Evolutionary conservation across 2,888 invertebrate species (phyloP), one percentile per base, ranked within the genome.

Genomic region (Pheosia tremula): DNA sequence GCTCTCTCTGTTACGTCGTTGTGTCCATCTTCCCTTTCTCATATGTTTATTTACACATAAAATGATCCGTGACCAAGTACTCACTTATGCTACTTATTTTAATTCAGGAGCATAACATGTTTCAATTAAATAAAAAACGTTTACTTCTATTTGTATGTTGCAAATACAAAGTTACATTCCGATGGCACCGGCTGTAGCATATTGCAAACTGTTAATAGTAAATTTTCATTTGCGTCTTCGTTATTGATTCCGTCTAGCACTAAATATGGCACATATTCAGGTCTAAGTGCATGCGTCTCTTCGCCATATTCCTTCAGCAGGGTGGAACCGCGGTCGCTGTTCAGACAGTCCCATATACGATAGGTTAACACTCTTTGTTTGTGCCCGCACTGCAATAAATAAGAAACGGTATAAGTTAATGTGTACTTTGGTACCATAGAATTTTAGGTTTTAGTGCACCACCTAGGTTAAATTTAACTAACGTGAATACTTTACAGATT

Each of bases 221-320:
- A 72, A 62, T 81, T 69, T 0, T 57, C 60, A 0, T 66, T 59
- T 7, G 77, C 79, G 52, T 71, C 65, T 24, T 75, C 67, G 47
- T 80, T 73, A 57, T 69, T 61, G 3, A 77, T 76, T 7, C 77
- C 79, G 39, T 86, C 71, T 38, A 87, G 66, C 5, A 74, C 55
- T 50, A 86, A 59, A 61, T 80, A 83, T 0, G 87, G 87, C 5
- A 88, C 85, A 63, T 80, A 85, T 1, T 64, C 62, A 9, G 78
- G 82, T 2, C 64, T 62, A 6, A 74, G 39, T n/a, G 63, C 69
- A 6, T 70, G 72, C 0, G 84, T 87, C 56, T 81, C 76, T 39
- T 82, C 77, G 0, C 87, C 88, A 45, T 85, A 80, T 5, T 52
- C 64, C 60, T 80, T 82, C 36, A 85, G 72, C 4, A 88, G 74